Percentiles rank a stretch among this genome's conserved stretches.
Conservation (phyloP, 1,140 invertebrate species). For the Trichonephila inaurata region DNA sequence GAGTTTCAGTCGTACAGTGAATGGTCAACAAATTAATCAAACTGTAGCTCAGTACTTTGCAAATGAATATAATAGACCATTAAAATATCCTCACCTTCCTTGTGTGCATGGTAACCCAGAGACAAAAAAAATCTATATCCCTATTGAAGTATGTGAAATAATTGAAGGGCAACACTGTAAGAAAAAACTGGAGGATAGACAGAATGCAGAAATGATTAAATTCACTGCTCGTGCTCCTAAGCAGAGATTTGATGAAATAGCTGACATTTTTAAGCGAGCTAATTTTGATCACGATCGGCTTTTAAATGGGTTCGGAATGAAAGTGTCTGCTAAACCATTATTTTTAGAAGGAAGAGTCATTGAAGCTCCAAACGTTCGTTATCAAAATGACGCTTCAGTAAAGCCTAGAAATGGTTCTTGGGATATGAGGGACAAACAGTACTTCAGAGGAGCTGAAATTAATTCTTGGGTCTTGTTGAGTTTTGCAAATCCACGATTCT, state of each 20-base stretch:
- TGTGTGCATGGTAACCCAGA: slow-evolving; percentile 79
- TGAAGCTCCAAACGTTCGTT: slow-evolving; percentile 70
- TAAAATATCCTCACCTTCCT: slow-evolving; percentile 79
- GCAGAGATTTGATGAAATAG: slow-evolving; percentile 77
- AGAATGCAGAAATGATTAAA: slow-evolving; percentile 77
- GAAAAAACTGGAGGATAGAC: slow-evolving; percentile 73
- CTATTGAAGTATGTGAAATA: slow-evolving; percentile 80
- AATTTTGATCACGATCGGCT: slow-evolving; percentile 58
- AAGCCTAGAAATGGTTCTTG: slow-evolving; percentile 82
- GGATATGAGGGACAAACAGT: slow-evolving; percentile 85
- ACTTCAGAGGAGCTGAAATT: slow-evolving; percentile 82
- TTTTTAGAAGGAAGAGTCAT: slow-evolving; percentile 77
- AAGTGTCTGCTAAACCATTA: slow-evolving; percentile 71
- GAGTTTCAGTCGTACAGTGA: slow-evolving; percentile 21
- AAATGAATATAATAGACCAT: neutral
- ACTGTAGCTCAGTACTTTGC: slow-evolving; percentile 71
- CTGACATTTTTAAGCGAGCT: neutral
- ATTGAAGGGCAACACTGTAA: slow-evolving; percentile 78
- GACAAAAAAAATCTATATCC: slow-evolving; percentile 78
- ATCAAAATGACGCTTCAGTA: slow-evolving; percentile 32
- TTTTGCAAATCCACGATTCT: slow-evolving; percentile 57
- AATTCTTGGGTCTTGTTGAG: slow-evolving; percentile 78
- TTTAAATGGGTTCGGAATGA: slow-evolving; percentile 78
- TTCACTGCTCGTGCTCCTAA: slow-evolving; percentile 79
- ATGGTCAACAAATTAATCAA: neutral